Evolutionary conservation across 1,140 invertebrate genomes (phyloP).

Genomic region (Ceratina japonica): DNA sequence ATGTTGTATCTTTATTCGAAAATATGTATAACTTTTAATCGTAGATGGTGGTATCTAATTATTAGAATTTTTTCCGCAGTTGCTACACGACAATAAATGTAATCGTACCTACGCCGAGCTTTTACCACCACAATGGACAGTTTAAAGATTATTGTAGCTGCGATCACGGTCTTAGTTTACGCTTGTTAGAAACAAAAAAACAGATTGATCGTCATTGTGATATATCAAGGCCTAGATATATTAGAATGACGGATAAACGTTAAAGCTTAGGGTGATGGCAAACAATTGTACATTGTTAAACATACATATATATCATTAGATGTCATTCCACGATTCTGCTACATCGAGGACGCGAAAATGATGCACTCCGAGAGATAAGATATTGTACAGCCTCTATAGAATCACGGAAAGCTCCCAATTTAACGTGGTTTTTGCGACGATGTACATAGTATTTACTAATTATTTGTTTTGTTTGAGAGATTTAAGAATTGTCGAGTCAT

Average conservation of each 20-base stretch:
- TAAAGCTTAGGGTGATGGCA: slow-evolving; percentile 71
- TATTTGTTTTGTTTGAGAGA: slow-evolving; percentile 46
- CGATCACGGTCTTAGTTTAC: slow-evolving; percentile 51
- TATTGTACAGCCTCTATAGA: slow-evolving; percentile 69
- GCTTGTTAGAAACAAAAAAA: slow-evolving; percentile 28
- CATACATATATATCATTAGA: slow-evolving; percentile 63
- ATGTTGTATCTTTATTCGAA: slow-evolving; percentile 56
- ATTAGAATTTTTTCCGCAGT: slow-evolving; percentile 57
- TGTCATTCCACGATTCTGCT: slow-evolving; percentile 76
- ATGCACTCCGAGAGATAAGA: slow-evolving; percentile 9
- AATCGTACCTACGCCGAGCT: slow-evolving; percentile 55
- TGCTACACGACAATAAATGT: slow-evolving; percentile 70
- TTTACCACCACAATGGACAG: slow-evolving; percentile 54
- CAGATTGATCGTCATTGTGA: slow-evolving; percentile 39
- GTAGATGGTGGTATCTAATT: slow-evolving; percentile 69
- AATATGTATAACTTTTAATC: slow-evolving; percentile 64
- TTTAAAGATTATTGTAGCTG: slow-evolving; percentile 70
- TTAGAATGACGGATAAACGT: slow-evolving; percentile 55
- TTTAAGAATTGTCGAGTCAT: slow-evolving; percentile 47
- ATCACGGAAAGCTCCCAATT: slow-evolving; percentile 68
- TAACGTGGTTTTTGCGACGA: slow-evolving; percentile 66
- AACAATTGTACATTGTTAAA: slow-evolving; percentile 64
- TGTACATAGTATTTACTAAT: slow-evolving; percentile 56
- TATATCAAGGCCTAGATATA: slow-evolving; percentile 71
- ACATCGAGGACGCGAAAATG: slow-evolving; percentile 68